A percentile compares a stretch with the other conserved stretches of the same genome.
These are phyloP conservation scores for Aurelia aurita DNA, from an alignment of 30 jellyfish, hydroid and myxozoan species.

Conservation along the genomic window DNA sequence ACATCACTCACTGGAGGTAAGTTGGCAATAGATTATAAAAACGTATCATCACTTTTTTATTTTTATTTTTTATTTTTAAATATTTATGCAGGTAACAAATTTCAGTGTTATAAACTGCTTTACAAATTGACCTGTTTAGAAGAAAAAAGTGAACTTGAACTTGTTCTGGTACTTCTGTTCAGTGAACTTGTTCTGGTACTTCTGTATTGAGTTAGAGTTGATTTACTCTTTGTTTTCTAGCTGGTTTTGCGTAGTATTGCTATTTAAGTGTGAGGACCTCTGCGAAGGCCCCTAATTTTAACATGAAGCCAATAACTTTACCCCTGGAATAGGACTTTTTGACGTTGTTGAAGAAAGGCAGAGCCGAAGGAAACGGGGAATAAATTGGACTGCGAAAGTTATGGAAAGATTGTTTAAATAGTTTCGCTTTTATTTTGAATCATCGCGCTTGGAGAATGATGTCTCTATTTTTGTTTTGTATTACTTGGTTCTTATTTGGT, in stretches of 20 bases:
- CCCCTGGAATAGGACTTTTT: background rate
- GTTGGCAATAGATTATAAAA: too few species aligned
- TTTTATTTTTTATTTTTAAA: too few species aligned
- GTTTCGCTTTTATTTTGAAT: background rate
- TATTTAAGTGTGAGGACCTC: slow-evolving; percentile 4
- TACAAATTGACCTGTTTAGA: too few species aligned
- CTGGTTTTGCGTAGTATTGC: too few species aligned
- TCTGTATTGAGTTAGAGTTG: too few species aligned
- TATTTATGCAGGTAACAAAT: too few species aligned
- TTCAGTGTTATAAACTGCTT: too few species aligned
- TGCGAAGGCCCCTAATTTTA: slow-evolving; percentile 1
- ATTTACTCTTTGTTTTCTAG: too few species aligned
- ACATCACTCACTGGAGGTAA: slow-evolving; percentile 79
- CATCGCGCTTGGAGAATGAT: background rate
- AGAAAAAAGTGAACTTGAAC: too few species aligned
- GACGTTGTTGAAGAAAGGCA: background rate
- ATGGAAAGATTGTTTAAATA: background rate
- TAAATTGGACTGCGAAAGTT: background rate
- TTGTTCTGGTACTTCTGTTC: too few species aligned
- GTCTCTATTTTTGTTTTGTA: background rate
- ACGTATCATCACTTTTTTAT: too few species aligned
- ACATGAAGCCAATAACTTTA: background rate
- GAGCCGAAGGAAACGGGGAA: background rate
- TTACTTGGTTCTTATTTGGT: background rate
- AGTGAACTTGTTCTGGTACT: too few species aligned